These are phyloP conservation scores for Chrysolina haemoptera DNA, from an alignment of 2,888 invertebrate genomes.

Conservation along the genomic window DNA sequence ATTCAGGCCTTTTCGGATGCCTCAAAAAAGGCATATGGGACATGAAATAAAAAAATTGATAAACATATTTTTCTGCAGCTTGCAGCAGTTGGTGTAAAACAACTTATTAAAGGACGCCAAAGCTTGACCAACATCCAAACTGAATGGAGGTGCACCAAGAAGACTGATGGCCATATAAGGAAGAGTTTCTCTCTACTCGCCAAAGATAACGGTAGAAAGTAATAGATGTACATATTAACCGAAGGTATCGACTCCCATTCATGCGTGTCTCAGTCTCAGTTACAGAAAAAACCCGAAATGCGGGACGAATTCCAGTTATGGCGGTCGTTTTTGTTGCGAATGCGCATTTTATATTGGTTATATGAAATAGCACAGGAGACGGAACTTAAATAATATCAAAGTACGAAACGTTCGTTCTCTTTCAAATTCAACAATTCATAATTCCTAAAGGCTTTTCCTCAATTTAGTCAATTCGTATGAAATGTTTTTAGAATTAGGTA, in stretches of 20 bases:
- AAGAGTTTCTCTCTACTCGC: constrained; percentile 26
- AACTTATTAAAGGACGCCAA: neutral
- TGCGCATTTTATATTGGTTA: constrained; percentile 3
- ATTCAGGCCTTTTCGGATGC: no score
- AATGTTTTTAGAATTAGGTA: no score
- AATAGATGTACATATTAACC: constrained; percentile 55
- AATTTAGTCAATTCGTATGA: no score
- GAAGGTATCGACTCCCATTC: constrained; percentile 46
- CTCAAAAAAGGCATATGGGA: no score
- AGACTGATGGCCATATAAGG: constrained; percentile 45
- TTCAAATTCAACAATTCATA: no score
- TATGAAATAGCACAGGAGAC: neutral
- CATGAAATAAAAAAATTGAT: neutral
- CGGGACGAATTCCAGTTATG: neutral
- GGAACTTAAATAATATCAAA: neutral
- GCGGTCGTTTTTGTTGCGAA: constrained; percentile 3
- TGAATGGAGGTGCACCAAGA: constrained; percentile 26
- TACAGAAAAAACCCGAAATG: constrained; percentile 23
- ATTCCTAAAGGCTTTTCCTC: no score
- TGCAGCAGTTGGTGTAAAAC: neutral
- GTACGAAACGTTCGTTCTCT: neutral
- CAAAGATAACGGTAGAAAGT: constrained; percentile 33
- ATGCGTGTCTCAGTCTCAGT: constrained; percentile 21
- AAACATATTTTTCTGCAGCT: neutral
- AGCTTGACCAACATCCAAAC: neutral